A percentile compares a stretch with the other conserved stretches of the same genome.
Evolutionary conservation across 2,113 vertebrate genomes (phyloP).

Genomic region (Epinephelus cyanopodus): DNA sequence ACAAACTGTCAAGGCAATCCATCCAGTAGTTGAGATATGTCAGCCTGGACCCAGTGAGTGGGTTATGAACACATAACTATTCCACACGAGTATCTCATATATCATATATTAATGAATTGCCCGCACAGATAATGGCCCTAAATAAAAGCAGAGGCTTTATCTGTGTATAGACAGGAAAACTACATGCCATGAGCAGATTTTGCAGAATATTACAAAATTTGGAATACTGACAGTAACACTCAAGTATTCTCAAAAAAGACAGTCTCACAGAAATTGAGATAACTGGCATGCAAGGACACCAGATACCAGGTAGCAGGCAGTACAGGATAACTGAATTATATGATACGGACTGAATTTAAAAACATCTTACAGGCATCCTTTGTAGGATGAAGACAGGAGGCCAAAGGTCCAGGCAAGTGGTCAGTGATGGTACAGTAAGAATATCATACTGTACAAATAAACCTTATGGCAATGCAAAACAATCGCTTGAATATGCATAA

Average conservation of each 20-base stretch:
- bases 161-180: no score
- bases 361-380: background rate
- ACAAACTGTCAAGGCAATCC: no score
- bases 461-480: background rate
- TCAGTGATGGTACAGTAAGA: background rate
- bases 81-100: background rate
- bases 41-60: no score
- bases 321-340: background rate
- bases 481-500: background rate
- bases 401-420: background rate
- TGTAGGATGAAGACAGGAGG: background rate
- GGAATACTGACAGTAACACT: background rate
- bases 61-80: no score
- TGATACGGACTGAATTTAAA: background rate
- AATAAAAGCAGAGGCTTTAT: background rate
- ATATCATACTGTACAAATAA: background rate
- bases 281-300: background rate
- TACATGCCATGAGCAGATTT: background rate
- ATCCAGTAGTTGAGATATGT: no score
- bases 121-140: no score
- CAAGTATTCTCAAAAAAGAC: no score
- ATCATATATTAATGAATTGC: no score
- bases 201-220: background rate
- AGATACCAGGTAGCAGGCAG: background rate
- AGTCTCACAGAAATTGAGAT: background rate